Conservation (phyloP, 1,140 invertebrate genomes). For the Aphelenchoides avenae region DNA sequence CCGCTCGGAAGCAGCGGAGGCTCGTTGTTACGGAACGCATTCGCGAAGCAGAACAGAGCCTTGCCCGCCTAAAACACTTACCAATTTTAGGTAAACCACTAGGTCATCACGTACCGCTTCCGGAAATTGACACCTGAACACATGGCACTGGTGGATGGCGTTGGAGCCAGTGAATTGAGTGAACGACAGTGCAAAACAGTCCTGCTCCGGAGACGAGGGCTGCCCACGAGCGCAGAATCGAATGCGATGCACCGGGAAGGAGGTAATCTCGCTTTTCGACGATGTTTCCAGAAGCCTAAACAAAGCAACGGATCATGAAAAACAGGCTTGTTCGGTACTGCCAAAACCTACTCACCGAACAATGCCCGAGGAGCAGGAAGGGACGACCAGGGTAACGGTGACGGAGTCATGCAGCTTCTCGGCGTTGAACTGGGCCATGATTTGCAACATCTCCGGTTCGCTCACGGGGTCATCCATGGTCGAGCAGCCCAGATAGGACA, state of each 20-base stretch:
- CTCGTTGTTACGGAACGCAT: conserved; percentile 72
- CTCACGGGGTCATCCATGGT: conserved; percentile 86
- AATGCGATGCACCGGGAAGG: conserved; percentile 85
- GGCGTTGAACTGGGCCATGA: conserved; percentile 82
- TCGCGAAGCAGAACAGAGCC: conserved; percentile 78
- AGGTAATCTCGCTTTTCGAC: conserved; percentile 76
- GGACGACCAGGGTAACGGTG: conserved; percentile 78
- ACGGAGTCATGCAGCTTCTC: conserved; percentile 70
- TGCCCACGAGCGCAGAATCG: conserved; percentile 87
- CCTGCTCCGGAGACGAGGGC: conserved; percentile 73
- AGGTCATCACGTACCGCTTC: conserved; percentile 80
- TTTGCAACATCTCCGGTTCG: conserved; percentile 87
- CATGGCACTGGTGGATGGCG: conserved; percentile 83
- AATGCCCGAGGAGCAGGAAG: conserved; percentile 73
- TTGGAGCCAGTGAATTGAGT: conserved; percentile 68
- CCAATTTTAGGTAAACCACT: not conserved
- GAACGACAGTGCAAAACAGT: conserved; percentile 95
- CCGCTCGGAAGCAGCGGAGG: conserved; percentile 60
- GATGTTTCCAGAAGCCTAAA: conserved; percentile 79
- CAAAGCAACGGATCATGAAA: conserved; percentile 20
- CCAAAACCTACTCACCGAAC: conserved; percentile 62
- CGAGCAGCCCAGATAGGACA: conserved; percentile 87
- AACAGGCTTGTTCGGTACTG: not conserved
- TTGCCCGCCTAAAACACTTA: conserved; percentile 66
- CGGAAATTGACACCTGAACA: conserved; percentile 90